Conservation (phyloP, 2,113 vertebrate species). For the Porphyrio hochstetteri region DNA sequence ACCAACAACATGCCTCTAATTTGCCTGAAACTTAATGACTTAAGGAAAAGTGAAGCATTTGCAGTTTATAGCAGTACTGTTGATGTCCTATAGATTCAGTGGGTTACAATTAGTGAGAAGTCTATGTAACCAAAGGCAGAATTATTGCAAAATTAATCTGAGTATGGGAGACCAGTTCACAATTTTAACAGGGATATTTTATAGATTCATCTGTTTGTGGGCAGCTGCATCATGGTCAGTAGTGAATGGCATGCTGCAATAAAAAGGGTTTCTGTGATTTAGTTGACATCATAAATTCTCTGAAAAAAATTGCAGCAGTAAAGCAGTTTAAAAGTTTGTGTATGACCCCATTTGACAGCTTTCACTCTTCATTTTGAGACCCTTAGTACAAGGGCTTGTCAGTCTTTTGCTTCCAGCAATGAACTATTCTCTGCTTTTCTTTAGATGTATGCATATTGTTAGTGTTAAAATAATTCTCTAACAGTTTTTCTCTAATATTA, state of each 20-base stretch:
- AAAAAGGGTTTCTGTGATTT: background rate
- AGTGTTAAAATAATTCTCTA: background rate
- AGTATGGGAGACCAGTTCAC: background rate
- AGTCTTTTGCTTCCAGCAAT: background rate
- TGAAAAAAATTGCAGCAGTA: background rate
- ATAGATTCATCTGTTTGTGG: background rate
- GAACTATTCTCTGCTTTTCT: background rate
- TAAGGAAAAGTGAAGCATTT: background rate
- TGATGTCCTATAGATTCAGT: background rate
- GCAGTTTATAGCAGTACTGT: background rate
- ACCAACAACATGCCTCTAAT: background rate
- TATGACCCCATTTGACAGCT: background rate
- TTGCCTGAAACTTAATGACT: background rate
- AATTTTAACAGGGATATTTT: background rate
- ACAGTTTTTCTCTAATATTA: background rate
- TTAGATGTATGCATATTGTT: background rate
- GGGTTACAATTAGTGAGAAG: background rate
- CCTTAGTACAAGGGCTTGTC: background rate
- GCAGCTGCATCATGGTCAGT: background rate
- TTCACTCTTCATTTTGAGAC: background rate
- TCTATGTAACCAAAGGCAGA: background rate
- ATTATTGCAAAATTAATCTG: background rate
- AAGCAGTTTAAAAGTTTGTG: background rate
- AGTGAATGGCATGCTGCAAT: background rate
- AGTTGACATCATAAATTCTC: background rate